Evolutionary conservation across 2,113 vertebrate species (phyloP).

Genomic region (Gorsachius goisagi): DNA sequence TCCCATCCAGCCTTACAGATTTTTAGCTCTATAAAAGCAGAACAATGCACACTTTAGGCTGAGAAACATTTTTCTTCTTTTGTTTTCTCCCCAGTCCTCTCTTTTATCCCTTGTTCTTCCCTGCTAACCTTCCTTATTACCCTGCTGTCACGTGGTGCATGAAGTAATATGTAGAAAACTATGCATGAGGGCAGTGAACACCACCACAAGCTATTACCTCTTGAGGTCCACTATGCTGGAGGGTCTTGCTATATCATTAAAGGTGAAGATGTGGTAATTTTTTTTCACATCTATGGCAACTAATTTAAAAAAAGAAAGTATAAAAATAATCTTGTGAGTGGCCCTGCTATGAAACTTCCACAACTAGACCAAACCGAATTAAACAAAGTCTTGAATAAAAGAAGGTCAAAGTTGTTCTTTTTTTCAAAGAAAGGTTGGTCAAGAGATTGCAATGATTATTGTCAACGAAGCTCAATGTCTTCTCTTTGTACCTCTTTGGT

Average conservation of each 20-base stretch:
- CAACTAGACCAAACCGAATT: background rate
- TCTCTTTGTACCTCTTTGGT: background rate
- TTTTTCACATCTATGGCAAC: background rate
- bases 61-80: background rate
- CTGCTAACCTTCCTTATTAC: background rate
- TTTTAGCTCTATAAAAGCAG: background rate
- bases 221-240: background rate
- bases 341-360: background rate
- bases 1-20: background rate
- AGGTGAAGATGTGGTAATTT: background rate
- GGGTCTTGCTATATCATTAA: background rate
- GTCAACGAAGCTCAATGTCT: background rate
- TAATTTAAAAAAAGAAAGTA: background rate
- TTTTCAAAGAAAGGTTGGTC: background rate
- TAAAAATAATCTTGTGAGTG: background rate
- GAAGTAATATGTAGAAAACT: background rate
- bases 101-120: background rate
- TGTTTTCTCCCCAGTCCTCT: background rate
- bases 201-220: background rate
- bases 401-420: background rate
- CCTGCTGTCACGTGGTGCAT: accelerated
- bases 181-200: accelerated
- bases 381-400: background rate
- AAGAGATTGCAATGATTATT: background rate
- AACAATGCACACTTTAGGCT: background rate